Base-by-base conservation (phyloP, 2,888 invertebrate species). In the Bibio marci region DNA sequence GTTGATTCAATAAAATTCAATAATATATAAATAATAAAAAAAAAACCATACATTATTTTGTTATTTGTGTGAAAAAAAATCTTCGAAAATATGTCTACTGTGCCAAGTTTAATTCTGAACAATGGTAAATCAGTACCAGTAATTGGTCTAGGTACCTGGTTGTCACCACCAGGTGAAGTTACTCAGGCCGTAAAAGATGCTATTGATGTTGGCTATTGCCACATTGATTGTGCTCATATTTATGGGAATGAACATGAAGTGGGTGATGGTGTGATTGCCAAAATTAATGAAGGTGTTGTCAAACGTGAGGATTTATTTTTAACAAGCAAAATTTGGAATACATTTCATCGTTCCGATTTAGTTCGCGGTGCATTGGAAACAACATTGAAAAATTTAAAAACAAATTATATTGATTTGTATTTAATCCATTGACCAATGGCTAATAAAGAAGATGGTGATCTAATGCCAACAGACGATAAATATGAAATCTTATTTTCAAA, bases 341-440 rank as follows among this genome's bases (percentile, higher is more conserved):
- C 85, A 0, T 85, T 73, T 59, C 92, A 94, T 56, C 71, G 72
- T 13, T 71, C 73, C 1, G 80, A 85, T 44, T 59, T 80, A 45
- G 92, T 91, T 10, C 70, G 73, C 35, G 65, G 70, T 1, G 78
- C 79, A 0, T 59, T 86, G 18, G 69, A 69, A 49, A 64, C 67
- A 38, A 75, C 82, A 1, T 57, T 92, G n/a, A 61, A 67, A 14
- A 72, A 82, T 57, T 67, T 94, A 11, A 72, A 75, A 7, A 51
- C 88, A 1, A 64, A 75, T 1, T 91, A 91, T 52, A 51, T 94
- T 37, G 90, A 92, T 58, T 65, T 91, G 28, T 92, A 88, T 54
- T 67, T 92, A 7, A 82, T 92, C 31, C 92, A 92, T 57, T 92
- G 91, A 90, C 92, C 92, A 1, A 71, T 82, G 54, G 87, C 71